Conservation (phyloP, 2,797 vertebrate genomes). For the Crenuchus spilurus region DNA sequence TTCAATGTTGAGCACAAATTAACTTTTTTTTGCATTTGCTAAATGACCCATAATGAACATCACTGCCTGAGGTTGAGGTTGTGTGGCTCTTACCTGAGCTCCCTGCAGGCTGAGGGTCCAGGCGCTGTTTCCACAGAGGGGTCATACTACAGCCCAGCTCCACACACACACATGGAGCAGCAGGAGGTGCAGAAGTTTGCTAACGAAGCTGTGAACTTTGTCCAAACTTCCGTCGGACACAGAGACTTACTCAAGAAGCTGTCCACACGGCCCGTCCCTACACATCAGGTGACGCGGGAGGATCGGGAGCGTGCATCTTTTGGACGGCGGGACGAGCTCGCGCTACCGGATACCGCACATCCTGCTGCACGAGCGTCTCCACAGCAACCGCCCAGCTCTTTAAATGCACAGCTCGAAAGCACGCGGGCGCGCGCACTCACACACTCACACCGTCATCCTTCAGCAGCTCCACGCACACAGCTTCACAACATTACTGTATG, state of each 20-base stretch:
- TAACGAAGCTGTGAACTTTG: background rate
- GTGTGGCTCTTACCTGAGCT: slow-evolving; percentile 67
- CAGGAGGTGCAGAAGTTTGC: background rate
- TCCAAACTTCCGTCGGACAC: background rate
- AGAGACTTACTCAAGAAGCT: background rate
- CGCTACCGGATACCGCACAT: slow-evolving; percentile 59
- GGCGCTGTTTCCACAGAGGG: slow-evolving; percentile 65
- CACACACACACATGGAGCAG: background rate
- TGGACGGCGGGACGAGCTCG: slow-evolving; percentile 23
- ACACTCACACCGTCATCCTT: background rate
- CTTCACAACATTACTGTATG: no score
- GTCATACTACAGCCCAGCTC: slow-evolving; percentile 61
- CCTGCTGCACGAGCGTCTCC: slow-evolving; percentile 53
- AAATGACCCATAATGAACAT: no score
- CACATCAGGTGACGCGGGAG: slow-evolving; percentile 28
- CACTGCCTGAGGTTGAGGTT: no score
- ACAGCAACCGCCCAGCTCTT: slow-evolving; percentile 36
- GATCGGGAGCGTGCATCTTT: slow-evolving; percentile 43
- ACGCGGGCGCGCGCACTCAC: background rate
- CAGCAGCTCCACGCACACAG: background rate
- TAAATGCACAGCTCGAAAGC: slow-evolving; percentile 10
- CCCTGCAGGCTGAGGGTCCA: slow-evolving; percentile 60
- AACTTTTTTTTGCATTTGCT: no score
- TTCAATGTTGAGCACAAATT: no score
- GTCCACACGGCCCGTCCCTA: background rate